A percentile compares a stretch with the other conserved stretches of the same genome.
Conservation (phyloP, 1,140 invertebrate genomes). For the Trypoxylus dichotomus region DNA sequence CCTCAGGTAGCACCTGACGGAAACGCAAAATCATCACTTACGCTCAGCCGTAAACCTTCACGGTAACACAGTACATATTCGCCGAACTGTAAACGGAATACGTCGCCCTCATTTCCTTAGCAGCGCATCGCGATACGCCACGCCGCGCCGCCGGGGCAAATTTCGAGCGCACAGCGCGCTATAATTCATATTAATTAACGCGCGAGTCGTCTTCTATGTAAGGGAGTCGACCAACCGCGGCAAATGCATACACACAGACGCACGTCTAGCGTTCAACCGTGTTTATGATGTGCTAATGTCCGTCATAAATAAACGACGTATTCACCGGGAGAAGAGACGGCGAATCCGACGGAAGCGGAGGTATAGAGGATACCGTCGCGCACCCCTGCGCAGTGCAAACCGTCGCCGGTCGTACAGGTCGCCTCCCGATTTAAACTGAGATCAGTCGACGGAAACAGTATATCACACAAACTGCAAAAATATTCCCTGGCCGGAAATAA, state of each 20-base stretch:
- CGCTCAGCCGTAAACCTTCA: not conserved
- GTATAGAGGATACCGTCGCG: not conserved
- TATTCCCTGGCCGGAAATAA: conserved; percentile 30
- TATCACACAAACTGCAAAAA: conserved; percentile 30
- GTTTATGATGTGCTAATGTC: conserved; percentile 28
- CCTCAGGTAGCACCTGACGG: not conserved
- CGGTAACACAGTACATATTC: not conserved
- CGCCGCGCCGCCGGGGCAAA: not conserved
- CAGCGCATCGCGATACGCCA: not conserved
- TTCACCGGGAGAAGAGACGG: not conserved
- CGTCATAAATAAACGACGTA: conserved; percentile 21
- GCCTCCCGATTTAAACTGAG: conserved; percentile 29
- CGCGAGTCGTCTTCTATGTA: not conserved
- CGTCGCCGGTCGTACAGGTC: not conserved
- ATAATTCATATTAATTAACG: conserved; percentile 25
- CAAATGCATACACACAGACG: conserved; percentile 2
- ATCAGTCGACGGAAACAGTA: conserved; percentile 26
- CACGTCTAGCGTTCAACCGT: conserved; percentile 10
- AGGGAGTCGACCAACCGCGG: not conserved
- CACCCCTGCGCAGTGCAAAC: no score
- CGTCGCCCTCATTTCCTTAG: not conserved
- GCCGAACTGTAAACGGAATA: not conserved
- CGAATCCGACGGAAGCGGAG: conserved; percentile 2
- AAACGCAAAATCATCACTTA: not conserved
- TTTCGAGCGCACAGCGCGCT: not conserved